Base-by-base conservation (phyloP, 2,113 vertebrate species). In the Leptobrachium ailaonicum region DNA sequence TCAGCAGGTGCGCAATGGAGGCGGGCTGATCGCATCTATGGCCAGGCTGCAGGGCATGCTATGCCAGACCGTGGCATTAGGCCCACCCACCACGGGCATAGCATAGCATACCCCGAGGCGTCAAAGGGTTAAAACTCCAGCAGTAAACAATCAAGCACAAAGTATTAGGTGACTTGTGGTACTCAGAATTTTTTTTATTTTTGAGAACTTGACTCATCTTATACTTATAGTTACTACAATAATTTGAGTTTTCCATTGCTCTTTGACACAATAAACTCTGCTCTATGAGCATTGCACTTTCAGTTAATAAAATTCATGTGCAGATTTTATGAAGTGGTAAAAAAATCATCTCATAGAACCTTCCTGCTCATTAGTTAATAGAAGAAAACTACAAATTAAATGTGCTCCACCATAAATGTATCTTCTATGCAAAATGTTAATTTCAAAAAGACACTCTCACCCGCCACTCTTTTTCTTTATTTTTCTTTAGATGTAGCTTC, bases 321-420 rank as follows among this genome's bases (percentile, higher is more conserved):
- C 86, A 69, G 85, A 75, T 79, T 87, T 88, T 88, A 88, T 83
- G 84, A 83, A 71, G 85, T 88, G 84, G 87, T 85, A 85, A 88
- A 32, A 32, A 32, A 85, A 76, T 86, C 90, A 88, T 86, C 83
- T 89, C 83, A 84, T 85, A 90, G 87, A 86, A 87, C 77, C 84
- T 87, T 86, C 83, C 86, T 87, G 85, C 87, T 84, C 88, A 82
- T 90, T 84, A 89, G 84, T 89, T 87, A 85, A 85, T 81, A 84
- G 84, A 84, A 85, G 87, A 86, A 88, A 90, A 86, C 87, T 89
- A 85, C 87, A 87, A 87, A 86, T 86, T 87, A 88, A 88, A 87
- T 85, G 87, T 83, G 84, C 82, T 69, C 77, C 82, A 62, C 75
- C 7, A 6, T 86, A 82, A 86, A 85, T 82, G 44, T 84, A 78